Evolutionary conservation across 2,888 invertebrate genomes (phyloP), one percentile per base, ranked within the genome.

Genomic region (Myopa testacea): DNA sequence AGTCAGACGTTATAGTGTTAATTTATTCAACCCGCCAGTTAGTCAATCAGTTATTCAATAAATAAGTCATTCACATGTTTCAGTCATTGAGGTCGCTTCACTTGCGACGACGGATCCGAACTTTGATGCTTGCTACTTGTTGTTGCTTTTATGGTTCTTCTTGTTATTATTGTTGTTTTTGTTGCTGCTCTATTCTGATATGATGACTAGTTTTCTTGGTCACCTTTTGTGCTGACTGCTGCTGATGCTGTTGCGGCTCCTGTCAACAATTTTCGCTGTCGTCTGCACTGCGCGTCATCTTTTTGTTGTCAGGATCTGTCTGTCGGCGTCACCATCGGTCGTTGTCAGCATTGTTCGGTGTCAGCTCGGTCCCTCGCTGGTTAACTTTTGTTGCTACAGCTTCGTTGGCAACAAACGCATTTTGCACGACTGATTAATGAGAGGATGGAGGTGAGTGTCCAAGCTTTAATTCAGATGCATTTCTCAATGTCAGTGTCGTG

Each of bases 131-230:
- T 55, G 58, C 60, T n/a, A 16, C 71, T n/a, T 55, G 55, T 16
- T 62, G 60, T 19, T 62, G 19, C 19, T 45, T 40, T 34, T n/a
- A n/a, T n/a, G 40, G 37, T 67, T 40, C 38, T 38, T 67, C 4
- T 67, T 67, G 37, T 67, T 67, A 16, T 50, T 69, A 45, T 12
- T 69, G 40, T 40, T n/a, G 68, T 26, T 40, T n/a, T 26, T 69
- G 50, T 37, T 70, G 50, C 5, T 65, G 65, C 38, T 16, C 26
- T 26, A 26, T 26, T 62, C 26, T 26, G 16, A 6, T 3, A 62
- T 14, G 34, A 7, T 6, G 38, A 62, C 26, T 26, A 16, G 16
- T 62, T 58, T 58, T n/a, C 58, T n/a, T 58, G 16, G 5, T 58
- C 26, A n/a, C 62, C 62, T 40, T 10, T 62, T 4, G 62, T 26